Evolutionary conservation across 2,888 invertebrate species (phyloP).

Genomic region (Phytoseiulus persimilis): DNA sequence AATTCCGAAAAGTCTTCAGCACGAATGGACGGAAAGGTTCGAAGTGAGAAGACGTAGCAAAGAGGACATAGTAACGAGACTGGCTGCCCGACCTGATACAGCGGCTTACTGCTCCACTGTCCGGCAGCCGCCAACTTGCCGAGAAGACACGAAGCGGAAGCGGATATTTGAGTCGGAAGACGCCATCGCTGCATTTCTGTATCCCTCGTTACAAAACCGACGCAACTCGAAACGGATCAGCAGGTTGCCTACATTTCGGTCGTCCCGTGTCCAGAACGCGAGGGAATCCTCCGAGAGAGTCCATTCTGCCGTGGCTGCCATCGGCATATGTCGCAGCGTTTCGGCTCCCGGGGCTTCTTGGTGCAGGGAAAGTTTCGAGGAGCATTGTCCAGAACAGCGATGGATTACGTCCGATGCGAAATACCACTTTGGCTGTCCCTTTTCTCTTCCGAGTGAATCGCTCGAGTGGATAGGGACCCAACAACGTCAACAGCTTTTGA

Average conservation of each 20-base stretch:
- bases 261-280: not conserved
- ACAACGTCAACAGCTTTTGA: no score
- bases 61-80: not conserved
- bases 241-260: not conserved
- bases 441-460: no score
- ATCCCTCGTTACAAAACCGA: not conserved
- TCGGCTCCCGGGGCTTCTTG: no score
- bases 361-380: no score
- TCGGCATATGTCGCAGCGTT: no score
- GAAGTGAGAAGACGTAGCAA: not conserved
- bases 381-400: no score
- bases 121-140: not conserved
- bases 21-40: not conserved
- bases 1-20: not conserved
- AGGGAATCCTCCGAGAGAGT: not conserved
- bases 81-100: not conserved
- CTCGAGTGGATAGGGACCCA: no score
- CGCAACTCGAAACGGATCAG: not conserved
- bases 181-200: not conserved
- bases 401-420: no score
- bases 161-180: constrained; percentile 5
- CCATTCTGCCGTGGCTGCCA: not conserved
- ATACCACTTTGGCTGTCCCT: no score
- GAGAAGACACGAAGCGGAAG: not conserved
- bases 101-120: not conserved